Base-by-base conservation (phyloP, 1,140 invertebrate genomes). In the Venustaconcha ellipsiformis region DNA sequence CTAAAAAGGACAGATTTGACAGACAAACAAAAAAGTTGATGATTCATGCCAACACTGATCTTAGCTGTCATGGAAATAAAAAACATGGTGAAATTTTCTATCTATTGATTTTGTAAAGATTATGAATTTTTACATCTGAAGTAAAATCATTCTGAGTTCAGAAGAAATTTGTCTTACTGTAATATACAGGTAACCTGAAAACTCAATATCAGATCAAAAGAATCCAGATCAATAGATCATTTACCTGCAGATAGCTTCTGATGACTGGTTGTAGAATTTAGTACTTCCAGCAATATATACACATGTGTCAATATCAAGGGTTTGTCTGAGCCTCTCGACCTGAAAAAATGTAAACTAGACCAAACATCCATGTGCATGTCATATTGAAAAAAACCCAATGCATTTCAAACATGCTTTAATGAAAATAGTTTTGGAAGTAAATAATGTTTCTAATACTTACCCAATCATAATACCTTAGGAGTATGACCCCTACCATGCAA, bases 281-380 rank as follows among this genome's bases (percentile, higher is more conserved):
- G 83, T 83, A 55, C 82, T 82, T 6, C 88, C 88, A 62, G 85
- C 64, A 55, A 89, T 80, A 80, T 89, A 90, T 2, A 90, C 83
- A 82, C 86, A 88, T 11, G 78, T 67, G 56, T 86, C 82, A 57
- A 78, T 79, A 20, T 78, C 59, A 17, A 86, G 76, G 48, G 79
- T 79, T 62, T 76, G 80, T 58, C 78, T 82, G 20, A 88, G 62
- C 72, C 84, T 81, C 14, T 78, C 81, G 17, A 86, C 81, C 86
- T 87, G 67, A 62, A 74, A 70, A 62, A 14, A 55, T 57, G 59
- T 20, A 82, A 64, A 48, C 13, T 37, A 15, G 37, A 62, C 20
- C 62, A 62, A 66, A 15, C 37, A 48, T 48, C 37, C 37, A 48
- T 48, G 37, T 48, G 37, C 37, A 48, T 48, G 37, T 48, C 6